Evolutionary conservation across 53 echinoderm and acorn worm species (phyloP).

Genomic region (Henricia sp.): DNA sequence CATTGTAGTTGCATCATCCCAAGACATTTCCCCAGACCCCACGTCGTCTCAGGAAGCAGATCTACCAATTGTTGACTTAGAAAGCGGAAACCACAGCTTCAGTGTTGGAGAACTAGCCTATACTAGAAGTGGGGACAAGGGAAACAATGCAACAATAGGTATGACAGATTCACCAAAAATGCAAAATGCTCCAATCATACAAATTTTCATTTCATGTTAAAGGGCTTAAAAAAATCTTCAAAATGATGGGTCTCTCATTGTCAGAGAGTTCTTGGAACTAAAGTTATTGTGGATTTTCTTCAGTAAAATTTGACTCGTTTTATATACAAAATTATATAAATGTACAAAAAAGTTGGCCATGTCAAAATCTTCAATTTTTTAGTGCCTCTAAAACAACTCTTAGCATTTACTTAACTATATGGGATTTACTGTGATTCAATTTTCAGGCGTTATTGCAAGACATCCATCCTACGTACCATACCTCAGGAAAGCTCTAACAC

Average conservation of each 20-base stretch:
- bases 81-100: conserved; percentile 60
- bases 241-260: no score
- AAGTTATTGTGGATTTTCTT: no score
- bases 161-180: neutral
- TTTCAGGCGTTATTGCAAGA: conserved; percentile 89
- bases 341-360: no score
- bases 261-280: no score
- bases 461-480: conserved; percentile 96
- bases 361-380: no score
- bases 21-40: neutral
- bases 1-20: neutral
- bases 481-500: conserved; percentile 83
- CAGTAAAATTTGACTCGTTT: no score
- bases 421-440: no score
- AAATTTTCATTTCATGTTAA: conserved; percentile 50
- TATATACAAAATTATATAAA: no score
- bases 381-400: no score
- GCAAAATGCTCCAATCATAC: neutral
- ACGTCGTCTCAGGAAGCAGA: conserved; percentile 6
- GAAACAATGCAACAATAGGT: conserved; percentile 92
- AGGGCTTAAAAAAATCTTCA: no score
- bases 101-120: conserved; percentile 92
- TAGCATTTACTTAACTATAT: no score
- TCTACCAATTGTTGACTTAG: neutral
- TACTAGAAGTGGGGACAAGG: conserved; percentile 97